Evolutionary conservation across 2,113 vertebrate species (phyloP).

Genomic region (Eudyptes chrysolophus): DNA sequence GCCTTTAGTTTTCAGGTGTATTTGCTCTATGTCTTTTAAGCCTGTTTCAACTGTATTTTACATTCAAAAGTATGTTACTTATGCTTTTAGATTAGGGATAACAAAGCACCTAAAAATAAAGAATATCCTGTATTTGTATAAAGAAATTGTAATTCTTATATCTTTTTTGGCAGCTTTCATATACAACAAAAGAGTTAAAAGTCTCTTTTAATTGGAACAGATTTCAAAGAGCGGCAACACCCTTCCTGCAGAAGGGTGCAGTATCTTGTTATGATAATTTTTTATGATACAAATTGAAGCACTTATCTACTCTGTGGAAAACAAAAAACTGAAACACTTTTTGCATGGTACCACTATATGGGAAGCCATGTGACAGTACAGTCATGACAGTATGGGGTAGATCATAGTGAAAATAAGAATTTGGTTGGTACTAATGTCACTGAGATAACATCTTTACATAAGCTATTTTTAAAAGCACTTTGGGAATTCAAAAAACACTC

Average conservation of each 20-base stretch:
- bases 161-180: neutral
- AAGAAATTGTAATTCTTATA: neutral
- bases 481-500: neutral
- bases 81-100: neutral
- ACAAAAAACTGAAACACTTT: neutral
- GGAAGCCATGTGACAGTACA: neutral
- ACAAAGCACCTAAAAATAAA: neutral
- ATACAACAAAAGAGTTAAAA: neutral
- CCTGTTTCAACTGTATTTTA: neutral
- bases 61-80: neutral
- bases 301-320: neutral
- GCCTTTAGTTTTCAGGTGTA: neutral
- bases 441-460: neutral
- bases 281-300: neutral
- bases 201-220: neutral
- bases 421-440: neutral
- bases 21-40: neutral
- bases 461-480: neutral
- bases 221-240: neutral
- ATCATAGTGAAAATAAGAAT: neutral
- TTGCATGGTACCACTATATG: neutral
- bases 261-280: neutral
- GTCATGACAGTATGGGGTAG: neutral
- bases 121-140: neutral
- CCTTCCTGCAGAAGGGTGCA: neutral